These are phyloP conservation scores for Erinaceus europaeus DNA, from an alignment of 2,113 vertebrate genomes.

Conservation along the genomic window DNA sequence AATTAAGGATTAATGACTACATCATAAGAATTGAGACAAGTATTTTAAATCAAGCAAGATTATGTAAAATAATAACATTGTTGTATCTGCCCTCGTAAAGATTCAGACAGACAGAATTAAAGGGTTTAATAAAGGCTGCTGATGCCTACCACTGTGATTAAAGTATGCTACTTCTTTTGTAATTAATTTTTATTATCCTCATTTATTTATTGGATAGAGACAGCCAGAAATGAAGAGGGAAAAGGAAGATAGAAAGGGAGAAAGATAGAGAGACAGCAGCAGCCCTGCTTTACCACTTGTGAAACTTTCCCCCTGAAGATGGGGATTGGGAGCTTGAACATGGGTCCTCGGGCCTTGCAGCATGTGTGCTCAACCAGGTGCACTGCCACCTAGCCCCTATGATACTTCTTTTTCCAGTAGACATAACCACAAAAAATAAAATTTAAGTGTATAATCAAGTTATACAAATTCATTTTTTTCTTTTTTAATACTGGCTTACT, in stretches of 20 bases:
- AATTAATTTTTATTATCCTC: too few relatives aligned
- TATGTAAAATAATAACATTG: conserved; percentile 34
- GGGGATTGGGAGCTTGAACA: too few relatives aligned
- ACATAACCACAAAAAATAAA: background rate
- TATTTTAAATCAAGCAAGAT: conserved; percentile 23
- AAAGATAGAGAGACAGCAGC: too few relatives aligned
- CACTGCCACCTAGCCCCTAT: too few relatives aligned
- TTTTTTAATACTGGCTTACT: too few relatives aligned
- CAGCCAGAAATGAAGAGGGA: too few relatives aligned
- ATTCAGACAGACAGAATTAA: conserved; percentile 52
- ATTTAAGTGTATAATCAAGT: background rate
- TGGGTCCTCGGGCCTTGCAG: too few relatives aligned
- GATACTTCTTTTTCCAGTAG: background rate
- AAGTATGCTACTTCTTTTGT: background rate
- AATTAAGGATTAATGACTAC: conserved; percentile 47
- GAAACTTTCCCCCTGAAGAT: too few relatives aligned
- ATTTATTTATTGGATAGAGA: too few relatives aligned
- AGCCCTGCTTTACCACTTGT: too few relatives aligned
- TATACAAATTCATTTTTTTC: background rate
- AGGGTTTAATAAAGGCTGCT: conserved; percentile 20
- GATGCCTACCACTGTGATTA: background rate
- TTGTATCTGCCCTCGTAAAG: conserved; percentile 16
- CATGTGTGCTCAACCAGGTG: too few relatives aligned
- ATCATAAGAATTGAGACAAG: background rate
- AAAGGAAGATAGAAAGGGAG: too few relatives aligned